These are phyloP conservation scores for Scatophagus argus DNA, from an alignment of 2,113 vertebrate genomes.

Conservation along the genomic window DNA sequence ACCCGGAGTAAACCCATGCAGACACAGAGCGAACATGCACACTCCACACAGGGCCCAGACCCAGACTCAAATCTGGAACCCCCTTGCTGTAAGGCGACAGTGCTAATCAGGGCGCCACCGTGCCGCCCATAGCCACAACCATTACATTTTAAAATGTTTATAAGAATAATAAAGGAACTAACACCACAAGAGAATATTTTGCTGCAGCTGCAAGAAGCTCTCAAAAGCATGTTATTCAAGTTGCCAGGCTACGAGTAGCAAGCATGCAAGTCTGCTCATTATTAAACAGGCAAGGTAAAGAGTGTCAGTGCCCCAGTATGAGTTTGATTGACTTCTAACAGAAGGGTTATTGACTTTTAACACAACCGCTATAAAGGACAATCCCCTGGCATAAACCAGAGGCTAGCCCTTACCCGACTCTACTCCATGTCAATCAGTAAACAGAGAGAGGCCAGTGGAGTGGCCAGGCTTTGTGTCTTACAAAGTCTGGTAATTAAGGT, in stretches of 20 bases:
- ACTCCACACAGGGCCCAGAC: too few relatives aligned
- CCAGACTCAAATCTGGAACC: too few relatives aligned
- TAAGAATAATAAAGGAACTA: not conserved
- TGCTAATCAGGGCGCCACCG: too few relatives aligned
- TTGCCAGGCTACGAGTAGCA: slow-evolving; percentile 25
- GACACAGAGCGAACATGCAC: too few relatives aligned
- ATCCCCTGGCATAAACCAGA: slow-evolving; percentile 37
- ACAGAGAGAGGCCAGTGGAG: slow-evolving; percentile 61
- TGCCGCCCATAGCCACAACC: too few relatives aligned
- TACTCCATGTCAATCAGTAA: slow-evolving; percentile 59
- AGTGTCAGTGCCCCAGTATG: slow-evolving; percentile 7
- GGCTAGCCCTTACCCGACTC: slow-evolving; percentile 40
- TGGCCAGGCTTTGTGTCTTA: slow-evolving; percentile 63
- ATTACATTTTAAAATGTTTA: not conserved
- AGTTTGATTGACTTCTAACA: slow-evolving; percentile 62
- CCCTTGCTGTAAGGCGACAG: too few relatives aligned
- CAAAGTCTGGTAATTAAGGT: slow-evolving; percentile 76
- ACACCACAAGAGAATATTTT: not conserved
- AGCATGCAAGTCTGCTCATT: slow-evolving; percentile 33
- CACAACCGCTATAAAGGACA: slow-evolving; percentile 36
- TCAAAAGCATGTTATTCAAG: slow-evolving; percentile 17
- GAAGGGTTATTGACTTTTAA: slow-evolving; percentile 58
- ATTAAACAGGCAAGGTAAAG: slow-evolving; percentile 42
- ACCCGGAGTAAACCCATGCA: too few relatives aligned
- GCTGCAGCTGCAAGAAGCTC: not conserved